A percentile compares a stretch with the other conserved stretches of the same genome.
Conservation (phyloP, 2,888 invertebrate genomes). For the Erynnis tages region DNA sequence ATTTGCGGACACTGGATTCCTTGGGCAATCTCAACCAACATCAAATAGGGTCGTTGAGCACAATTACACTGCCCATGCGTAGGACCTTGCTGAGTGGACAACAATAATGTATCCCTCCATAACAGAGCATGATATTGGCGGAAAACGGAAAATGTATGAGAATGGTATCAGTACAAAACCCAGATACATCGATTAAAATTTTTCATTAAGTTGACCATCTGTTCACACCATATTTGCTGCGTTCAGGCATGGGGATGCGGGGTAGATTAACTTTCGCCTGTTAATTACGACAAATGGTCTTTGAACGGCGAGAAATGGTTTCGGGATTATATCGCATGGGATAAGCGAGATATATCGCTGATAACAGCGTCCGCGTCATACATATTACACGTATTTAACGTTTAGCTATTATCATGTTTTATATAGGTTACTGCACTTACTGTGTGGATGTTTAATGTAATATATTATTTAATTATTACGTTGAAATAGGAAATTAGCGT, state of each 20-base stretch:
- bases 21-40: no score
- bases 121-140: no score
- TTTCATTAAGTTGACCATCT: slow-evolving; percentile 12
- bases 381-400: not conserved
- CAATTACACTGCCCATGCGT: no score
- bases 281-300: slow-evolving; percentile 73
- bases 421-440: no score
- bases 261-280: slow-evolving; percentile 67
- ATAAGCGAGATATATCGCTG: slow-evolving; percentile 25
- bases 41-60: no score
- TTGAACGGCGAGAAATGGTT: slow-evolving; percentile 45
- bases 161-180: not conserved
- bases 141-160: not conserved
- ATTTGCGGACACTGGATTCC: no score
- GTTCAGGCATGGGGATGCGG: slow-evolving; percentile 27
- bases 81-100: no score
- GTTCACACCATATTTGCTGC: slow-evolving; percentile 15
- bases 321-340: slow-evolving; percentile 23
- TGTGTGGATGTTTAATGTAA: no score
- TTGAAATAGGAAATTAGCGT: no score
- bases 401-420: not conserved
- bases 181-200: not conserved
- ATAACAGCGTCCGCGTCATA: slow-evolving; percentile 1
- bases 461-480: no score
- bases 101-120: no score